Evolutionary conservation across 2,797 vertebrate species (phyloP).

Genomic region (Sebastes oblongus): DNA sequence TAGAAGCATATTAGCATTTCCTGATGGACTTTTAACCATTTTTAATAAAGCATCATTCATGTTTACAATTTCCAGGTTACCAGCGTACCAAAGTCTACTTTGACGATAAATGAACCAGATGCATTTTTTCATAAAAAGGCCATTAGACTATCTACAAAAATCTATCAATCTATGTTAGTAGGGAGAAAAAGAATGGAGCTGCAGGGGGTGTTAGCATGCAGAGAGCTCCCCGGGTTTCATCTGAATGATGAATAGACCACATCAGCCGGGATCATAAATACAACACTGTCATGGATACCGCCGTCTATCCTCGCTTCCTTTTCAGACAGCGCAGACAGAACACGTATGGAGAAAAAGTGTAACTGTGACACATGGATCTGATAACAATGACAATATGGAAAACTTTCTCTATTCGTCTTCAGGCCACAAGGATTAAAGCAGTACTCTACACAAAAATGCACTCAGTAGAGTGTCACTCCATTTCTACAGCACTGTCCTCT

Average conservation of each 20-base stretch:
- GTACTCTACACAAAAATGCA: not conserved
- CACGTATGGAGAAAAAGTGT: not conserved
- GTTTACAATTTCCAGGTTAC: not conserved
- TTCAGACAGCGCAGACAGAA: not conserved
- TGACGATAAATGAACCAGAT: conserved; percentile 12
- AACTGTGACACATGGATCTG: not conserved
- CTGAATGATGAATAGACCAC: conserved; percentile 54
- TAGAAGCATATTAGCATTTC: not conserved
- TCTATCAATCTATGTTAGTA: conserved; percentile 18
- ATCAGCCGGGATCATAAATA: conserved; percentile 45
- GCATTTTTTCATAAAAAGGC: conserved; percentile 15
- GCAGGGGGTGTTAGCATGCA: conserved; percentile 44
- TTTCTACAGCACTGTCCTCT: too few species aligned
- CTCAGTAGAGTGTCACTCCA: not conserved
- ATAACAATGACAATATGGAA: not conserved
- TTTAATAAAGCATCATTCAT: not conserved
- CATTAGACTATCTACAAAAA: conserved; percentile 2
- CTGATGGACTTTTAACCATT: not conserved
- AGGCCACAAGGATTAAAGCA: not conserved
- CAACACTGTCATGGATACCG: not conserved
- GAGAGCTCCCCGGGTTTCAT: conserved; percentile 47
- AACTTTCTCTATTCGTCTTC: not conserved
- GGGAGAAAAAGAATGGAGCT: not conserved
- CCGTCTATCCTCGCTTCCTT: not conserved
- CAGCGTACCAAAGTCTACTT: not conserved